Percentiles rank a stretch among this genome's conserved stretches.
These are phyloP conservation scores for Oxyruncus cristatus DNA, from an alignment of 2,113 vertebrate species.

Conservation along the genomic window DNA sequence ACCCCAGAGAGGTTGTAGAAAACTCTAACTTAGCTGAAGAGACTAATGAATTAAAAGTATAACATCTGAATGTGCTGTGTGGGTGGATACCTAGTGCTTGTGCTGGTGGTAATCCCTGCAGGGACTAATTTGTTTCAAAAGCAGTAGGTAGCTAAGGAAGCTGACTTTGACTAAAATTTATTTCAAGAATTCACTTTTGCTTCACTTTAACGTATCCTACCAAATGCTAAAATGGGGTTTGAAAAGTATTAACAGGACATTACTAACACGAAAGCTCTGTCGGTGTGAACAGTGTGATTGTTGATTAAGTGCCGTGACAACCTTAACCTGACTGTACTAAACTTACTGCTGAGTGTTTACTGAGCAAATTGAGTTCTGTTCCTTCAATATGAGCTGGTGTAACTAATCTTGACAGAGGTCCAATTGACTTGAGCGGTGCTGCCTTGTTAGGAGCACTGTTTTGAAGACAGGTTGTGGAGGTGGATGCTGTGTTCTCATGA, in stretches of 20 bases:
- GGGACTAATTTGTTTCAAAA: conserved; percentile 35
- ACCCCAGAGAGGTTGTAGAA: conserved; percentile 22
- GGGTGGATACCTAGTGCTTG: not conserved
- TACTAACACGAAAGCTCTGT: not conserved
- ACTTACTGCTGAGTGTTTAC: not conserved
- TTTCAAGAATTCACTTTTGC: not conserved
- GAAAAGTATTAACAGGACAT: not conserved
- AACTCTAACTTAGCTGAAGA: conserved; percentile 29
- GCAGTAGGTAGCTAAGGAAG: not conserved
- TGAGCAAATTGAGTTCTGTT: not conserved
- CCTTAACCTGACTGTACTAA: not conserved
- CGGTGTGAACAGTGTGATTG: not conserved
- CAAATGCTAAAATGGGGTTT: not conserved
- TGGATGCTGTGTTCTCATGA: accelerated
- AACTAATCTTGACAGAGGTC: not conserved
- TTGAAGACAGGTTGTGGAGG: not conserved
- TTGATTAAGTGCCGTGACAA: not conserved
- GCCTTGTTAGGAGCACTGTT: not conserved
- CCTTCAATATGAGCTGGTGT: not conserved
- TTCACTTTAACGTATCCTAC: not conserved
- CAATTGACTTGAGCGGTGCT: accelerated
- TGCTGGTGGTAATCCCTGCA: conserved; percentile 31
- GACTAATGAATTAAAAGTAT: conserved; percentile 36
- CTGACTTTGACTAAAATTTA: not conserved
- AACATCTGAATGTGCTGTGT: not conserved